Base-by-base conservation (phyloP, 1,140 invertebrate species). In the Zeugodacus cucurbitae region DNA sequence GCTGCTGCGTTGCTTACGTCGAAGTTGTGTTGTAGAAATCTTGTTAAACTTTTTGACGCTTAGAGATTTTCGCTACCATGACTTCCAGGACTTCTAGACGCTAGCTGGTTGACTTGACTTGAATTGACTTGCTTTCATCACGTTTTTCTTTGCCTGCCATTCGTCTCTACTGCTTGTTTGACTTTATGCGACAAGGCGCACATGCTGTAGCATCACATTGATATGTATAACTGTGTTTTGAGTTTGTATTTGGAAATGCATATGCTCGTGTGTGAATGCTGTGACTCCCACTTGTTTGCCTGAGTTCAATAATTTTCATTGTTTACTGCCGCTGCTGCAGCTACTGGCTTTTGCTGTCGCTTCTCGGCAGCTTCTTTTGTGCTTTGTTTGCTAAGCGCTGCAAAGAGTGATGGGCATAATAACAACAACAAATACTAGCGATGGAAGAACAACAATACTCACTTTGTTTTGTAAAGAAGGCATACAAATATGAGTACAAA, bases 291-390 rank as follows among this genome's bases (percentile, higher is more conserved):
- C 74, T 54, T 82, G 74, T 82, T 82, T 82, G 74, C 41, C 41
- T 82, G 74, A 82, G 74, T 82, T 82, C 74, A 82, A 82, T 82
- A 82, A 82, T 82, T 82, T 48, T 54, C 41, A 82, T 82, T 82
- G 74, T 48, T 82, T 82, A 44, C 74, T 17, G 70, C 70, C 37
- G 32, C n/a, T 48, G 22, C 14, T 37, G 14, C 26, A 26, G 64
- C 32, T 34, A 6, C 29, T 70, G 10, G 32, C 26, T 70, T 8
- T 82, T 82, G 74, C 8, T 82, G n/a, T 29, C n/a, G 41, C 26
- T 82, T 7, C 41, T 26, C n/a, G 20, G 22, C 70, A 74, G 34
- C 74, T 48, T 82, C 74, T 82, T 82, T 54, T 82, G 74, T 48
- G n/a, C 41, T 82, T 48, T 82, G 74, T 82, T 48, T 82, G n/a